phyloP scores from a whole-genome alignment of 2,888 invertebrate species.

The Dimorphilus gyrociliatus region DNA sequence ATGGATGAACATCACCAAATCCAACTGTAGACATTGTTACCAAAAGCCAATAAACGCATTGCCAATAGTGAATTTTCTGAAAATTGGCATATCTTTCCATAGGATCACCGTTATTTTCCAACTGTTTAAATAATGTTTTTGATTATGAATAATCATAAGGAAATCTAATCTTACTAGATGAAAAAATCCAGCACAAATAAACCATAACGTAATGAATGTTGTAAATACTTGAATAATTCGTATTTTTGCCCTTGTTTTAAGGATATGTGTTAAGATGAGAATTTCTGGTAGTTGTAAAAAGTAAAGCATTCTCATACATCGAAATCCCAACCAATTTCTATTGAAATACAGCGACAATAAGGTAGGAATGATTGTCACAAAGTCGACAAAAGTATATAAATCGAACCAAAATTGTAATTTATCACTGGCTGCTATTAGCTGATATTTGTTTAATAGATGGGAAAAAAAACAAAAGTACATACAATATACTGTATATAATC shows the following conservation, averaged over 20 bases:
- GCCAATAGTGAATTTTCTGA: constrained; percentile 7
- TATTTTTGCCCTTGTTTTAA: constrained; percentile 7
- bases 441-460: too few relatives aligned
- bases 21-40: constrained; percentile 12
- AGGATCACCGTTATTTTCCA: constrained; percentile 11
- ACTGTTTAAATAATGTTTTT: too few relatives aligned
- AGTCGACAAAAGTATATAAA: constrained; percentile 10
- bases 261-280: constrained; percentile 7
- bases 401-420: constrained; percentile 10
- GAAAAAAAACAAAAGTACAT: too few relatives aligned
- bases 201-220: constrained; percentile 8
- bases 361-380: constrained; percentile 8
- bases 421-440: constrained; percentile 10
- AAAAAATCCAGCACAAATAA: constrained; percentile 10
- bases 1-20: constrained; percentile 9
- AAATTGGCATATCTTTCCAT: constrained; percentile 7
- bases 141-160: too few relatives aligned
- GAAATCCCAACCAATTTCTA: constrained; percentile 10
- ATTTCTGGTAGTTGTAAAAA: constrained; percentile 9
- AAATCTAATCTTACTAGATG: constrained; percentile 11
- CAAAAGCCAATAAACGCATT: constrained; percentile 10
- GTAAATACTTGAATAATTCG: constrained; percentile 7
- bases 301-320: constrained; percentile 9
- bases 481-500: too few relatives aligned
- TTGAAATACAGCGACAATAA: constrained; percentile 7